A percentile compares a stretch with the other conserved stretches of the same genome.
Conservation (phyloP, 53 echinoderm and acorn worm species). For the Hippasteria phrygiana region DNA sequence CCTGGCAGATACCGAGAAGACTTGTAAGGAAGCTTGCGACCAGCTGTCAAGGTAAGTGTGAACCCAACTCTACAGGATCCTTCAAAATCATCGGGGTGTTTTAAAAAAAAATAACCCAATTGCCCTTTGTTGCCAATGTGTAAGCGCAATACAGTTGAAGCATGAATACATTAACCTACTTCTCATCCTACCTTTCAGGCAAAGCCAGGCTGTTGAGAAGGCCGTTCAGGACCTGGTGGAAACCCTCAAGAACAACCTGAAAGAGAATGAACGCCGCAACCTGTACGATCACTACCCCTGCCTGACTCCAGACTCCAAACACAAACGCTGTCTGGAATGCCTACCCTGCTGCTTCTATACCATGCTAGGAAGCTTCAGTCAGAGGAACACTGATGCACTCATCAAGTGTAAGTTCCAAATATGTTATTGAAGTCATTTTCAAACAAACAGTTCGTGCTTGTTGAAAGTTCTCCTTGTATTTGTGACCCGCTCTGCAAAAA, state of each 20-base stretch:
- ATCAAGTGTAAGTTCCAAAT: constrained; percentile 89
- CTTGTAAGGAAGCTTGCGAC: constrained; percentile 88
- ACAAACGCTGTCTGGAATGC: constrained; percentile 98
- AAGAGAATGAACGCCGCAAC: constrained; percentile 79
- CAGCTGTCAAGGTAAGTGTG: constrained; percentile 79
- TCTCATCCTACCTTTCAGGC: constrained; percentile 60
- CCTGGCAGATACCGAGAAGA: constrained; percentile 81
- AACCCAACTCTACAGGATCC: no score
- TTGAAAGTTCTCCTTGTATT: neutral
- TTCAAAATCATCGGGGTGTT: no score
- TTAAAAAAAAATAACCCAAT: no score
- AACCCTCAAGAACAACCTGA: constrained; percentile 82
- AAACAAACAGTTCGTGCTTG: neutral
- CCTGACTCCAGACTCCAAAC: constrained; percentile 95
- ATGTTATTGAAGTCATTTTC: neutral
- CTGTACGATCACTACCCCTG: constrained; percentile 92
- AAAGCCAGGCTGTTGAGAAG: constrained; percentile 95
- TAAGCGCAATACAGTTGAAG: no score
- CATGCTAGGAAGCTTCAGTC: constrained; percentile 96
- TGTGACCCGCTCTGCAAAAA: no score
- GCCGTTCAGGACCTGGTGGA: constrained; percentile 94
- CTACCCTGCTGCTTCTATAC: constrained; percentile 95
- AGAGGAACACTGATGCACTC: constrained; percentile 97
- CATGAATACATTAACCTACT: no score
- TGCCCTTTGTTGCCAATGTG: no score